Percentiles rank a stretch among this genome's conserved stretches.
These are phyloP conservation scores for Heterotilapia buettikoferi DNA, from an alignment of 2,113 vertebrate genomes.

Conservation along the genomic window DNA sequence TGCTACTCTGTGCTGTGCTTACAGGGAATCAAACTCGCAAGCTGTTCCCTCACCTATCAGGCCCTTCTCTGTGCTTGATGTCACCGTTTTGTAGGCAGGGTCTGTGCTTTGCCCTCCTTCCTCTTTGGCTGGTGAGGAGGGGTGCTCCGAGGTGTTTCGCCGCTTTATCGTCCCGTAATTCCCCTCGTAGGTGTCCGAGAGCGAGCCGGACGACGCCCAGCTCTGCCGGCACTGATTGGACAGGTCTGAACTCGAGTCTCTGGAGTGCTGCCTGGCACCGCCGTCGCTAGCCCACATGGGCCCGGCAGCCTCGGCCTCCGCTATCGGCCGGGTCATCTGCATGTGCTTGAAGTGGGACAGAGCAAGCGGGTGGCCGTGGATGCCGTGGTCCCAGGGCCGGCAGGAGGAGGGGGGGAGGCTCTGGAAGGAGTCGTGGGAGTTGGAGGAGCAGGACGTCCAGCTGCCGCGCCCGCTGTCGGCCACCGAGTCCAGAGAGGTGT, in stretches of 20 bases:
- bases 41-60: slow-evolving; percentile 84
- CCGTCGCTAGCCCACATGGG: slow-evolving; percentile 63
- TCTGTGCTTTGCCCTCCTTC: slow-evolving; percentile 72
- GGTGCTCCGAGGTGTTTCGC: slow-evolving; percentile 69
- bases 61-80: slow-evolving; percentile 93
- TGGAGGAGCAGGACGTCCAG: slow-evolving; percentile 97
- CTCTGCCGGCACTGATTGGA: slow-evolving; percentile 77
- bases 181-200: slow-evolving; percentile 84
- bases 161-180: slow-evolving; percentile 86
- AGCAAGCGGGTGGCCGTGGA: slow-evolving; percentile 70
- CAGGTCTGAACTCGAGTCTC: slow-evolving; percentile 66
- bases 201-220: slow-evolving; percentile 86
- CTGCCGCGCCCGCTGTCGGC: slow-evolving; percentile 92
- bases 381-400: slow-evolving; percentile 76
- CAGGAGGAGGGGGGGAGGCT: slow-evolving; percentile 76
- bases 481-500: slow-evolving; percentile 73
- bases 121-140: slow-evolving; percentile 60
- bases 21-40: slow-evolving; percentile 26
- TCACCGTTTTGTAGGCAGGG: slow-evolving; percentile 87
- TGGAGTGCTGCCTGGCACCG: slow-evolving; percentile 62
- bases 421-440: slow-evolving; percentile 94
- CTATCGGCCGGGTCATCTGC: slow-evolving; percentile 78
- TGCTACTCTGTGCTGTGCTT: neutral
- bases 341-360: slow-evolving; percentile 75
- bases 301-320: slow-evolving; percentile 74